These are phyloP conservation scores for Azorinus chamasolen DNA, from an alignment of 2,888 invertebrate species.

Conservation along the genomic window DNA sequence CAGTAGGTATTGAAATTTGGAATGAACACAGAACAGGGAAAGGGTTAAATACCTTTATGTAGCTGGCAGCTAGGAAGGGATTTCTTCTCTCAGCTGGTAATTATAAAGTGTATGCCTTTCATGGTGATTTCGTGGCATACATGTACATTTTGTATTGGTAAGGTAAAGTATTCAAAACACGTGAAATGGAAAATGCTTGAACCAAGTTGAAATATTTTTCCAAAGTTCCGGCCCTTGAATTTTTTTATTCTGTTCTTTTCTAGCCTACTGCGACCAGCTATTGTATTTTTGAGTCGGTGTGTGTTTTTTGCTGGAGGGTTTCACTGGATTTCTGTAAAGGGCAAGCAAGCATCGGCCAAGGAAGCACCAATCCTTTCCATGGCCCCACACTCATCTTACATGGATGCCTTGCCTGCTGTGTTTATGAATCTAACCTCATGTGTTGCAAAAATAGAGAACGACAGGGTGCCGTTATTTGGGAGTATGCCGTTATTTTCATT, in stretches of 20 bases:
- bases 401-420: conserved; percentile 95
- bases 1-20: too few species aligned
- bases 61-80: too few species aligned
- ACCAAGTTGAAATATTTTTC: too few species aligned
- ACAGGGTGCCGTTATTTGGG: conserved; percentile 94
- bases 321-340: conserved; percentile 92
- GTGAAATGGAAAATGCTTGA: too few species aligned
- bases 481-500: conserved; percentile 89
- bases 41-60: too few species aligned
- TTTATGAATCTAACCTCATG: conserved; percentile 94
- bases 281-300: conserved; percentile 79
- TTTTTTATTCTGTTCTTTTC: conserved; percentile 38
- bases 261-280: conserved; percentile 77
- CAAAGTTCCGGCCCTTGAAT: too few species aligned
- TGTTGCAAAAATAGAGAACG: conserved; percentile 95
- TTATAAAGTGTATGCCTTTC: too few species aligned
- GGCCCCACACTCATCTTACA: conserved; percentile 96
- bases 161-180: too few species aligned
- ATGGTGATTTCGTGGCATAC: too few species aligned
- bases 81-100: too few species aligned
- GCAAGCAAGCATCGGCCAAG: conserved; percentile 91
- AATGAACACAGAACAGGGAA: too few species aligned
- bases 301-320: conserved; percentile 94
- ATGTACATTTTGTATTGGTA: too few species aligned
- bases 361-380: conserved; percentile 95